Percentiles rank a stretch among this genome's conserved stretches.
Evolutionary conservation across 2,113 vertebrate genomes (phyloP).

Genomic region (Rostratula benghalensis): DNA sequence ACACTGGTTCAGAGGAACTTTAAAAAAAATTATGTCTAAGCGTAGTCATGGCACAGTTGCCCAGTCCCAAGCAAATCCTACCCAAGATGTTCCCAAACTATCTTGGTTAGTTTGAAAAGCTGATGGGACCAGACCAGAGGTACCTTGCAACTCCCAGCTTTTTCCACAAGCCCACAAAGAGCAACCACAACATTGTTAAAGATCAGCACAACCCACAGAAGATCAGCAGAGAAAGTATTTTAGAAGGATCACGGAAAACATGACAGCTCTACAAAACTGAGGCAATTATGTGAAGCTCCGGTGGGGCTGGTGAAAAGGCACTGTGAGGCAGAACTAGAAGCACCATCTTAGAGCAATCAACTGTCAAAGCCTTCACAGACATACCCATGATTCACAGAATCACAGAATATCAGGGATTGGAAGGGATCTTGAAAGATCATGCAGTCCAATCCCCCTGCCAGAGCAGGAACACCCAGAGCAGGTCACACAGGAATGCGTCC

Average conservation of each 20-base stretch:
- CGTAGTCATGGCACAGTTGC: neutral
- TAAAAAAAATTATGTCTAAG: neutral
- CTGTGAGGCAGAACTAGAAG: neutral
- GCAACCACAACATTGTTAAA: accelerated
- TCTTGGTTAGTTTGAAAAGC: neutral
- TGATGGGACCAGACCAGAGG: neutral
- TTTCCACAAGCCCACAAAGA: neutral
- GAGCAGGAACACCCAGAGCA: too few species aligned
- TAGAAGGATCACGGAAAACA: neutral
- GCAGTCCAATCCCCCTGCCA: too few species aligned
- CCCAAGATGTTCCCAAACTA: neutral
- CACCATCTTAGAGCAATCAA: accelerated
- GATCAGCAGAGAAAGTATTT: neutral
- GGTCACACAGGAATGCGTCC: too few species aligned
- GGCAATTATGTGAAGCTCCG: neutral
- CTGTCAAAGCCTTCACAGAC: neutral
- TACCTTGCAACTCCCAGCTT: neutral
- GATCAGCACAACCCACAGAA: neutral
- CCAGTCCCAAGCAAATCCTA: neutral
- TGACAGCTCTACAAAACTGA: neutral
- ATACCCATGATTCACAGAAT: neutral
- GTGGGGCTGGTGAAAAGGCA: neutral
- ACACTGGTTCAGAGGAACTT: neutral
- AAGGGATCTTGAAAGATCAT: too few species aligned
- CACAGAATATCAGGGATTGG: too few species aligned